Percentiles rank a stretch among this genome's conserved stretches.
Evolutionary conservation across 2,113 vertebrate species (phyloP).

Genomic region (Terrapene triunguis): DNA sequence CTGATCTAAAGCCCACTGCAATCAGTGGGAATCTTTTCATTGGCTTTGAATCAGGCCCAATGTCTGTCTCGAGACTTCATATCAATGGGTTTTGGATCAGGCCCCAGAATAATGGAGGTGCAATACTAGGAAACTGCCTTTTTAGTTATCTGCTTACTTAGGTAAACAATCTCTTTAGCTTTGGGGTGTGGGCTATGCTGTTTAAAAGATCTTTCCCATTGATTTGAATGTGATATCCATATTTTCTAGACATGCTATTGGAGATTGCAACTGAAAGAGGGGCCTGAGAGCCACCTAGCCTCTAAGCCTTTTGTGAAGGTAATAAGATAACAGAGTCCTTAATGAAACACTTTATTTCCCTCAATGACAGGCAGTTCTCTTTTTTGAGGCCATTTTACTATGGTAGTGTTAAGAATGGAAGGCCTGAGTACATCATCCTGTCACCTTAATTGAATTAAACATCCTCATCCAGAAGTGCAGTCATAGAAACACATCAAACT

Average conservation of each 20-base stretch:
- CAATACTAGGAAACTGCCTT: neutral
- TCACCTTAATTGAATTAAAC: conserved; percentile 16
- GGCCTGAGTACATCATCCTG: neutral
- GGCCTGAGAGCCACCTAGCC: neutral
- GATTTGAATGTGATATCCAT: neutral
- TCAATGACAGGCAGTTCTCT: neutral
- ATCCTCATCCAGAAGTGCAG: neutral
- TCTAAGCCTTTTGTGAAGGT: neutral
- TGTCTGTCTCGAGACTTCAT: neutral
- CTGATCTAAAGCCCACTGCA: neutral
- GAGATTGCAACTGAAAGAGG: neutral
- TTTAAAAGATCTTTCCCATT: neutral
- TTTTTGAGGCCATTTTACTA: conserved; percentile 8
- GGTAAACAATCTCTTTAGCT: neutral
- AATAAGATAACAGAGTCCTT: neutral
- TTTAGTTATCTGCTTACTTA: neutral
- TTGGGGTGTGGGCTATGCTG: neutral
- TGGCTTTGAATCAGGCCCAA: neutral
- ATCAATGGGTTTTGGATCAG: neutral
- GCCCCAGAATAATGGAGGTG: neutral
- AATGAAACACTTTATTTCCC: neutral
- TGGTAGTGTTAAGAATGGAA: neutral
- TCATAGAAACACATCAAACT: neutral
- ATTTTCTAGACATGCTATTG: neutral
- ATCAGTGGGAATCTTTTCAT: neutral